These are phyloP conservation scores for Drosophila kurseongensis DNA, from an alignment of 1,140 invertebrate genomes.

Conservation along the genomic window DNA sequence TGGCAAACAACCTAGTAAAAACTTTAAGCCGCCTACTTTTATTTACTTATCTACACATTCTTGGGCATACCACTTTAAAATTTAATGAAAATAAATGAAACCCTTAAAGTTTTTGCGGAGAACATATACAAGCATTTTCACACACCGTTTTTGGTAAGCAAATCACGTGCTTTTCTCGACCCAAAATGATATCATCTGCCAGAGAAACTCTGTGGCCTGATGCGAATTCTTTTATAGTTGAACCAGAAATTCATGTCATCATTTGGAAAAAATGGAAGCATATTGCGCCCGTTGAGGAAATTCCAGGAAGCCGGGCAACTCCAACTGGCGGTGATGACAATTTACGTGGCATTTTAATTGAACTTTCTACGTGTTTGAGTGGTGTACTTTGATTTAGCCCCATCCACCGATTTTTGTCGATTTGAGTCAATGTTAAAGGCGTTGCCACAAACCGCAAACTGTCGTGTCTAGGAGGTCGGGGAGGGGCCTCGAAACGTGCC, in stretches of 20 bases:
- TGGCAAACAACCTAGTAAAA: too few relatives aligned
- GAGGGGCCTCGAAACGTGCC: constrained; percentile 64
- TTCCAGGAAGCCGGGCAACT: constrained; percentile 44
- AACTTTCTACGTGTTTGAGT: constrained; percentile 81
- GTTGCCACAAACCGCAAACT: constrained; percentile 53
- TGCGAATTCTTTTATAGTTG: constrained; percentile 54
- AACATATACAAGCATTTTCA: constrained; percentile 32
- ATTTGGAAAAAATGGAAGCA: background rate
- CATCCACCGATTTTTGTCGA: constrained; percentile 18
- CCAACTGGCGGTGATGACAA: constrained; percentile 61
- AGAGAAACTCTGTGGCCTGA: constrained; percentile 36
- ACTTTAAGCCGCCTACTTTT: too few relatives aligned
- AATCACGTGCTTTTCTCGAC: constrained; percentile 53
- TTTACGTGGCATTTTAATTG: constrained; percentile 80
- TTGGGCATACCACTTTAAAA: background rate
- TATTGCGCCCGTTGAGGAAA: constrained; percentile 18
- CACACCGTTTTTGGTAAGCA: constrained; percentile 42
- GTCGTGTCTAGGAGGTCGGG: constrained; percentile 42
- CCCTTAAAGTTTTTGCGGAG: constrained; percentile 3
- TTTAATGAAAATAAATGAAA: background rate
- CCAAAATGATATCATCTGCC: constrained; percentile 57
- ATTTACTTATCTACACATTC: too few relatives aligned
- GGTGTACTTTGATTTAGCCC: constrained; percentile 45
- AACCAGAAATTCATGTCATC: constrained; percentile 50
- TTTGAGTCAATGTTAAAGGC: constrained; percentile 61